Evolutionary conservation across 1,140 invertebrate genomes (phyloP).

Genomic region (Triops cancriformis): DNA sequence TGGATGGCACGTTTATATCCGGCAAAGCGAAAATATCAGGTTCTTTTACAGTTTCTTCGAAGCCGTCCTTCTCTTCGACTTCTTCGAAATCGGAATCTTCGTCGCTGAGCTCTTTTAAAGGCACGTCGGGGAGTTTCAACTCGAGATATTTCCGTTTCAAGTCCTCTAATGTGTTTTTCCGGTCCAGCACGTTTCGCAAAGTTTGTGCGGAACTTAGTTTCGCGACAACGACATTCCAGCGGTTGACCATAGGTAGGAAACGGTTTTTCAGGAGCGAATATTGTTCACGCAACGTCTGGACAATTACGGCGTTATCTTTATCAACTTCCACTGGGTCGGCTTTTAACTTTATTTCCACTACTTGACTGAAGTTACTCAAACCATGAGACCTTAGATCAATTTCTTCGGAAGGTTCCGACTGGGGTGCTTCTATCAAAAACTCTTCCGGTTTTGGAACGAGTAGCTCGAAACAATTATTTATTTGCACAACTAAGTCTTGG

Average conservation of each 20-base stretch:
- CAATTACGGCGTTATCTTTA: constrained; percentile 32
- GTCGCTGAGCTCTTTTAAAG: constrained; percentile 15
- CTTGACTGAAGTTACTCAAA: constrained; percentile 23
- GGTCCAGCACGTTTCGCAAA: constrained; percentile 32
- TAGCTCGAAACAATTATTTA: constrained; percentile 40
- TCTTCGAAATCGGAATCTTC: constrained; percentile 40
- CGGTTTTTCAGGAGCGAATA: constrained; percentile 31
- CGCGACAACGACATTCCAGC: constrained; percentile 29
- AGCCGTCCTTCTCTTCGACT: constrained; percentile 41
- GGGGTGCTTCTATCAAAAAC: constrained; percentile 31
- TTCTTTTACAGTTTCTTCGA: constrained; percentile 35
- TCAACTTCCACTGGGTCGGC: constrained; percentile 28
- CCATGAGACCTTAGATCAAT: constrained; percentile 30
- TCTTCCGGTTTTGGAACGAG: constrained; percentile 38
- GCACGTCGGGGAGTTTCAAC: constrained; percentile 30
- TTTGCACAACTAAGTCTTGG: constrained; percentile 35
- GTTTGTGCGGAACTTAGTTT: constrained; percentile 18
- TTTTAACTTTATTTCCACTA: constrained; percentile 18
- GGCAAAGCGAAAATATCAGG: neutral
- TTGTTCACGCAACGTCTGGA: constrained; percentile 35
- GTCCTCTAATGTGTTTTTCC: constrained; percentile 31
- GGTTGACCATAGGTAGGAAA: constrained; percentile 30
- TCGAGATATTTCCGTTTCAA: constrained; percentile 30
- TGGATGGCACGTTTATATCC: neutral
- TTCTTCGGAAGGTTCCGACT: neutral